Base-by-base conservation (phyloP, 2,113 vertebrate species). In the Nestor notabilis region DNA sequence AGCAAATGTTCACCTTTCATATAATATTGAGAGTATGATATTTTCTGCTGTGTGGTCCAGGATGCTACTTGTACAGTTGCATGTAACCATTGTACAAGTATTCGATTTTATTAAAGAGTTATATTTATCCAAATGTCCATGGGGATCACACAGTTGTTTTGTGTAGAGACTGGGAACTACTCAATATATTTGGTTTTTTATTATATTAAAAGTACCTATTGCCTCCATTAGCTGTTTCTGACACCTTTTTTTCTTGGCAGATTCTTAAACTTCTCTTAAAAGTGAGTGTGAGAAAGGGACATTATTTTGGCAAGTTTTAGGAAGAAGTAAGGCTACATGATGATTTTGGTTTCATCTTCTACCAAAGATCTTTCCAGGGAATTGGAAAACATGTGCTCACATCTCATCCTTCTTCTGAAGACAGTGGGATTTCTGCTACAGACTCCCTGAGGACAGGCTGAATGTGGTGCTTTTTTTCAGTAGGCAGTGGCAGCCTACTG, bases 1-100 rank as follows among this genome's bases (percentile, higher is more conserved):
- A 92, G 52, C 24, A 71, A 88, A 90, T 56, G 31, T 56, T 76
- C 90, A 92, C 64, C 52, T 77, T 90, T 70, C 77, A 46, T 83
- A 5, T 27, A 20, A 35, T 31, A 79, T 15, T 0, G 11, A 52
- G 49, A 35, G 24, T 15, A 63, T 13, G 29, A 61, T 47, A 43
- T 77, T 88, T 90, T 94, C 64, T 92, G 66, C 50, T 76, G 7
- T 49, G 53, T 77, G 70, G 85, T 79, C 92, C 60, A 50, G 43
- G 29, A 24, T 94, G 43, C n/a, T 89, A 64, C 47, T 80, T 35
- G 39, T 8, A 53, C 11, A 93, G 37, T 20, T 86, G n/a, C 41
- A 77, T 18, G 53, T 63, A 78, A 27, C 53, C 3, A 1, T 53
- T 0, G 0, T 21, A 46, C 37, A 70, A 80, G n/a, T 83, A 50